A percentile compares a stretch with the other conserved stretches of the same genome.
Evolutionary conservation across 2,797 vertebrate species (phyloP).

Genomic region (Argyrosomus regius): DNA sequence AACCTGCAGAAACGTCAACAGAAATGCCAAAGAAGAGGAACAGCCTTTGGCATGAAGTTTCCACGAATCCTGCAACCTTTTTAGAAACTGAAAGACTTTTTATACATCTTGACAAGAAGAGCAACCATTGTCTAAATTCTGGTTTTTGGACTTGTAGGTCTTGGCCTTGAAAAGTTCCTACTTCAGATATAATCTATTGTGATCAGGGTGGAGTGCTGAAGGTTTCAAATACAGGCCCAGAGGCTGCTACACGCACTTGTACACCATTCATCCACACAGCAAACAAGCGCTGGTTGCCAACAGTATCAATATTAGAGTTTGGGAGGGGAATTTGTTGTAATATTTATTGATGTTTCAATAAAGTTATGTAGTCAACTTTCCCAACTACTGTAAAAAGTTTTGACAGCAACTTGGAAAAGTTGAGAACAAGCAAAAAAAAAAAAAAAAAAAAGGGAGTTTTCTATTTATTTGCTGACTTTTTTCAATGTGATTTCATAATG

Average conservation of each 20-base stretch:
- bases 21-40: background rate
- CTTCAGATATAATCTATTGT: background rate
- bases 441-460: background rate
- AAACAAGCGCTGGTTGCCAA: background rate
- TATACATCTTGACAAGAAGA: background rate
- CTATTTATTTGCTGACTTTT: background rate
- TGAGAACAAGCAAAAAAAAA: background rate
- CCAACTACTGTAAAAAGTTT: background rate
- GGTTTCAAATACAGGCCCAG: background rate
- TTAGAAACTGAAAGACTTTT: background rate
- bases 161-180: background rate
- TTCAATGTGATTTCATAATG: background rate
- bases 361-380: background rate
- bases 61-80: background rate
- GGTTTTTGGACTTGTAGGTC: background rate
- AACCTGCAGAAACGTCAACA: background rate
- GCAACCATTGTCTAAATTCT: background rate
- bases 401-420: background rate
- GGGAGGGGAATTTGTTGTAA: background rate
- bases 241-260: background rate
- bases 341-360: background rate
- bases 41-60: background rate
- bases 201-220: background rate
- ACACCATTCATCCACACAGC: background rate
- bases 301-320: background rate